Evolutionary conservation across 2,797 vertebrate genomes (phyloP), one percentile per base, ranked within the genome.

Genomic region (Caiman crocodilus): DNA sequence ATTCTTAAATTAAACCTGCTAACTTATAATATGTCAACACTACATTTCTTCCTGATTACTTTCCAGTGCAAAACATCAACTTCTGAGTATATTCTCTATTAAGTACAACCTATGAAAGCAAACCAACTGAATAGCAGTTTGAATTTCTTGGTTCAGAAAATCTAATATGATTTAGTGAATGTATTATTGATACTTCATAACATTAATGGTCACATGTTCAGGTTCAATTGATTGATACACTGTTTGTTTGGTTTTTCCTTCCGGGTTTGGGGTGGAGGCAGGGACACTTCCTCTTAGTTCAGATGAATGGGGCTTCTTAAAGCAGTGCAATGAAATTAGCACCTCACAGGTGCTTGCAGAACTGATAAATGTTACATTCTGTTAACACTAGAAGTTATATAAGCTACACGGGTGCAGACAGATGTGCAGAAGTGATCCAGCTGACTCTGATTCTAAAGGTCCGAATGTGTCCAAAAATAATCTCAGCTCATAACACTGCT

Each of bases 1-100:
- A 74, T 74, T 90, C 90, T 90, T 50, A 87, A 81, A 88, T 30
- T 76, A 76, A 87, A 23, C 71, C 18, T 76, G 76, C 84, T 82
- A 89, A 79, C 50, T 59, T 90, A n/a, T 14, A 7, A 65, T 14
- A 75, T n/a, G 87, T 77, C 0, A 0, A 87, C 88, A 60, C 5
- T 76, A 88, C 3, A 0, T 30, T 77, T 42, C 60, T 57, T 4
- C 30, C 82, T 88, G 32, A 16, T 32, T 75, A 88, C 64, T 79
- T 23, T 20, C 2, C 21, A 50, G 9, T 65, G 32, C 55, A 83
- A 93, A 87, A 74, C 20, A 75, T 2, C 30, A 79, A 35, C 56
- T 76, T 59, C 6, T 30, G 21, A 82, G 58, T 4, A 77, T 65
- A 82, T 3, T 5, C 77, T 87, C 89, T 74, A 7, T 32, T 67